Conservation (phyloP, 2,888 invertebrate genomes). For the Harpagoxenus sublaevis region DNA sequence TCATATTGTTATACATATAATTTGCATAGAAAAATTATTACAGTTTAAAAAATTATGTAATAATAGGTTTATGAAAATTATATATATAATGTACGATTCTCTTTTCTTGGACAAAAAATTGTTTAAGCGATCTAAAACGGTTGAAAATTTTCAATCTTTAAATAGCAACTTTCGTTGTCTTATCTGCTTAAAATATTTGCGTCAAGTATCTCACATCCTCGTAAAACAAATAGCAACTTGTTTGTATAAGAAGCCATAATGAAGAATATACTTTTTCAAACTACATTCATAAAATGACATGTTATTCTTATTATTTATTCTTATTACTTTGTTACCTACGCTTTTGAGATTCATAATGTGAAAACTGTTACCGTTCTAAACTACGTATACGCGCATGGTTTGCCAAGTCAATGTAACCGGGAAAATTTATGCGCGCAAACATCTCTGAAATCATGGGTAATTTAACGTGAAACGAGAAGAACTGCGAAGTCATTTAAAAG, state of each 20-base stretch:
- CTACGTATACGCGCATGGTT: slow-evolving; percentile 38
- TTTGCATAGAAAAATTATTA: not conserved
- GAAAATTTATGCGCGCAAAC: slow-evolving; percentile 56
- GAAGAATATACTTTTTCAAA: slow-evolving; percentile 10
- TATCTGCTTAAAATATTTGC: slow-evolving; percentile 7
- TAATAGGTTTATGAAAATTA: slow-evolving; percentile 7
- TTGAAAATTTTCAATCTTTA: slow-evolving; percentile 4
- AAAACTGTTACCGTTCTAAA: slow-evolving; percentile 46
- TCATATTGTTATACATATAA: not conserved
- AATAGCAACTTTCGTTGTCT: slow-evolving; percentile 6
- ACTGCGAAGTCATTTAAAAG: slow-evolving; percentile 52
- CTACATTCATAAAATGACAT: not conserved
- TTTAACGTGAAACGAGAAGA: slow-evolving; percentile 55
- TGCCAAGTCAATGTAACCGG: slow-evolving; percentile 38
- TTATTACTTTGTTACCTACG: not conserved
- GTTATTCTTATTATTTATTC: slow-evolving; percentile 47
- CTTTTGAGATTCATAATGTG: slow-evolving; percentile 27
- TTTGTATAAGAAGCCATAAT: not conserved
- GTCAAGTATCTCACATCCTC: not conserved
- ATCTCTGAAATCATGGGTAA: slow-evolving; percentile 58
- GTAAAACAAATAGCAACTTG: not conserved
- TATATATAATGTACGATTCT: not conserved
- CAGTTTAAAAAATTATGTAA: not conserved
- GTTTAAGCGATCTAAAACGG: not conserved
- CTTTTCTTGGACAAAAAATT: not conserved